Conservation (phyloP, 92 coral and sea anemone genomes). For the Palythoa grandis region DNA sequence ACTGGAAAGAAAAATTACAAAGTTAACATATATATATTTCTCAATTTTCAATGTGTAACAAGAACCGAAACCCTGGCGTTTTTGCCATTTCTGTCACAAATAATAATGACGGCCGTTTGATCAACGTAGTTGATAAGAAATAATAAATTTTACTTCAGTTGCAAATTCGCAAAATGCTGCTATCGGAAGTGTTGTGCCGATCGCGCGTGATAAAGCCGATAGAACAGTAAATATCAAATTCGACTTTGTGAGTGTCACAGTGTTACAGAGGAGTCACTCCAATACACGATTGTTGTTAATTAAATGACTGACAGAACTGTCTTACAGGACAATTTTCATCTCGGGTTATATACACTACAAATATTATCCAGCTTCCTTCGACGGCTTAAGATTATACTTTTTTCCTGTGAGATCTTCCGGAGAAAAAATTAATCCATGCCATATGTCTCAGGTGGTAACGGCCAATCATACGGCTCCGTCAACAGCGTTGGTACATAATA, state of each 20-base stretch:
- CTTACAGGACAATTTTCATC: constrained; percentile 20
- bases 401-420: constrained; percentile 95
- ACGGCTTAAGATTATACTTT: constrained; percentile 22
- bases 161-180: not conserved
- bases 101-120: constrained; percentile 2
- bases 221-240: not conserved
- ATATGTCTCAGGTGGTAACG: constrained; percentile 97
- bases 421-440: constrained; percentile 62
- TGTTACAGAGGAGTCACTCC: constrained; percentile 7
- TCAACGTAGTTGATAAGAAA: constrained; percentile 15
- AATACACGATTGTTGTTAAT: constrained; percentile 24
- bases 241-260: constrained; percentile 17
- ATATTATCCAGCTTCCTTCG: constrained; percentile 29
- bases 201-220: not conserved
- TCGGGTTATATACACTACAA: constrained; percentile 17
- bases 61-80: not conserved
- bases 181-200: constrained; percentile 4
- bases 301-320: constrained; percentile 34
- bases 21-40: not conserved
- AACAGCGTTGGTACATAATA: constrained; percentile 68
- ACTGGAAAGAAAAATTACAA: not conserved
- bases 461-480: constrained; percentile 72
- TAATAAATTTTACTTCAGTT: not conserved
- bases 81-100: not conserved
- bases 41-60: not conserved